Evolutionary conservation across 2,113 vertebrate genomes (phyloP), one percentile per base, ranked within the genome.

Genomic region (Calonectris borealis): DNA sequence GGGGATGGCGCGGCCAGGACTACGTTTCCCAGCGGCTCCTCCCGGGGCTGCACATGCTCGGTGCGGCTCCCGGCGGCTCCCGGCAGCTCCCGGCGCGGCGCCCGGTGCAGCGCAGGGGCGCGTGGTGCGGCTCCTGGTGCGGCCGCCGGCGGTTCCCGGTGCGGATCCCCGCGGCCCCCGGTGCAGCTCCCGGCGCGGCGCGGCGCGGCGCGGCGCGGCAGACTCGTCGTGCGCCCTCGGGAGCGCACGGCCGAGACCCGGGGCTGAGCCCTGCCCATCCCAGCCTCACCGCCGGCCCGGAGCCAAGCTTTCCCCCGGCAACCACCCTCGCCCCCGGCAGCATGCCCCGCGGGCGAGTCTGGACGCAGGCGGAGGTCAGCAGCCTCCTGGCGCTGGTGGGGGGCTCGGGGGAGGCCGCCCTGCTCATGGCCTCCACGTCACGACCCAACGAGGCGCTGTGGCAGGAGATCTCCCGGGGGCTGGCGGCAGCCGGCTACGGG

Each of bases 371-470:
- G 13, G 57, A 88, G 65, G 62, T 86, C 3, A 14, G 55, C 32
- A 46, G 26, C 44, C 96, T 96, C 3, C 91, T 97, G 94, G 86
- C 55, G 11, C 83, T 97, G 69, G 93, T 97, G 80, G 3, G 0
- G 48, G 15, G 11, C 42, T 80, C 77, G 1, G 25, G 51, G 12
- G n/a, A 64, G 8, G 68, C 55, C 40, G 29, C 46, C 18, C n/a
- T 86, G 31, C 49, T 79, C 13, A 94, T 57, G 94, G 81, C 93
- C 88, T 97, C 94, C 94, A 94, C 79, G 18, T 97, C 96, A 76
- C 95, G 89, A 51, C 86, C 86, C 94, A 97, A 91, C 52, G 58
- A 83, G 79, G 32, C 70, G 2, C 48, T 70, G 17, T 88, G 76
- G 93, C 26, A 2, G 4, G 19, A 70, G 49, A 94, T 96, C 66